Base-by-base conservation (phyloP, 1,140 invertebrate species). In the Dendrolimus punctatus region DNA sequence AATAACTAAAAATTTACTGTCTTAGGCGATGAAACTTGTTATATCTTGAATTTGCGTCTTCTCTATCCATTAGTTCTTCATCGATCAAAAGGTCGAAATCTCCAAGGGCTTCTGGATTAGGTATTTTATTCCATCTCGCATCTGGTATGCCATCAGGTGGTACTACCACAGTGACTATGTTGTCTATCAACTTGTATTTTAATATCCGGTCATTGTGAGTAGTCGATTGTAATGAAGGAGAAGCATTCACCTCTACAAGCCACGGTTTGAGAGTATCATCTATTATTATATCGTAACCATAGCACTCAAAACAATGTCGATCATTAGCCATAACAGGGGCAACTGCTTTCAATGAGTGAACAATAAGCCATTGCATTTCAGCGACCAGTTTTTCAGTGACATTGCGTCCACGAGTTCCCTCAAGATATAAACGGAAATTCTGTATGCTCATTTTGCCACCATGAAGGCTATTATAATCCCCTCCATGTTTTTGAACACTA, bases 181-280 rank as follows among this genome's bases (percentile, higher is more conserved):
- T 98, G 71, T 97, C 96, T 54, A 99, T 95, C 7, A 99, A 85
- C 88, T 97, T 98, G 72, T 97, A 96, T 78, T 99, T 99, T 54
- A 99, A 89, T 67, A 99, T 98, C 63, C 97, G 89, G 80, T 99
- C 97, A 75, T 96, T 98, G 0, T 95, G 94, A 0, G 97, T 99
- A 0, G 97, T 99, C 0, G 96, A 96, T 6, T 95, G 96, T 5
- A 99, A 81, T 0, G 96, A 98, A 0, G 98, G 97, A 0, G 97
- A 98, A 0, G 97, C 96, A 81, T 99, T 99, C 0, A 97, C 92
- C 87, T 98, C 96, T 6, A 98, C 89, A 6, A 98, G 87, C 95
- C 95, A 97, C 0, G 96, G 96, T 55, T 95, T 95, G 39, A 97
- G 77, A 58, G 91, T 90, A 45, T 92, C 91, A 71, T 97, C 96